A percentile compares a stretch with the other conserved stretches of the same genome.
Evolutionary conservation across 1,140 invertebrate genomes (phyloP).

Genomic region (Cephus cinctus): DNA sequence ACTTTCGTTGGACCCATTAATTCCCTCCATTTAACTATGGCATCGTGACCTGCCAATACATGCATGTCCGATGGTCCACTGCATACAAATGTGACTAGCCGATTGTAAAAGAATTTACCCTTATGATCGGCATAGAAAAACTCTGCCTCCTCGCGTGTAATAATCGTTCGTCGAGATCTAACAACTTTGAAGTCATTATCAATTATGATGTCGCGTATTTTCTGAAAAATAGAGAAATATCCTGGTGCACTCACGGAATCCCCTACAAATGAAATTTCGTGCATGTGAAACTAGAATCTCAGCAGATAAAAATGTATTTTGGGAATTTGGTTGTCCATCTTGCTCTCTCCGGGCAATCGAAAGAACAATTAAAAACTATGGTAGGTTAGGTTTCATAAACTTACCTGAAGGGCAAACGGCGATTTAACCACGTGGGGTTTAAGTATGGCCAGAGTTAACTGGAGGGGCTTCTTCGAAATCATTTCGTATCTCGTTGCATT

Average conservation of each 20-base stretch:
- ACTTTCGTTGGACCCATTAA: conserved; percentile 89
- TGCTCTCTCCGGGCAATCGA: too few relatives aligned
- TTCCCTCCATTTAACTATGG: conserved; percentile 75
- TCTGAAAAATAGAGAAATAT: conserved; percentile 47
- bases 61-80: conserved; percentile 81
- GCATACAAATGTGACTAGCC: conserved; percentile 81
- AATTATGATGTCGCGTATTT: conserved; percentile 68
- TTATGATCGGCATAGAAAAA: conserved; percentile 83
- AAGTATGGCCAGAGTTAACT: conserved; percentile 70
- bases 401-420: conserved; percentile 62
- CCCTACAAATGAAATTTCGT: background rate
- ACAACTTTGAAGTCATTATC: conserved; percentile 76
- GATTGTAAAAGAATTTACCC: conserved; percentile 84
- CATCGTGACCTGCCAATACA: conserved; percentile 74
- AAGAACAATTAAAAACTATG: conserved; percentile 4
- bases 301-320: background rate
- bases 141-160: conserved; percentile 66
- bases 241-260: background rate
- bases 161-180: conserved; percentile 63
- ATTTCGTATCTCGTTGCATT: conserved; percentile 26
- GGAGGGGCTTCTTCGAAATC: conserved; percentile 38
- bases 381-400: conserved; percentile 8
- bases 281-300: conserved; percentile 4
- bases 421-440: conserved; percentile 75
- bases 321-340: too few relatives aligned